phyloP scores from a whole-genome alignment of 2,888 invertebrate genomes.

The Theretra japonica region DNA sequence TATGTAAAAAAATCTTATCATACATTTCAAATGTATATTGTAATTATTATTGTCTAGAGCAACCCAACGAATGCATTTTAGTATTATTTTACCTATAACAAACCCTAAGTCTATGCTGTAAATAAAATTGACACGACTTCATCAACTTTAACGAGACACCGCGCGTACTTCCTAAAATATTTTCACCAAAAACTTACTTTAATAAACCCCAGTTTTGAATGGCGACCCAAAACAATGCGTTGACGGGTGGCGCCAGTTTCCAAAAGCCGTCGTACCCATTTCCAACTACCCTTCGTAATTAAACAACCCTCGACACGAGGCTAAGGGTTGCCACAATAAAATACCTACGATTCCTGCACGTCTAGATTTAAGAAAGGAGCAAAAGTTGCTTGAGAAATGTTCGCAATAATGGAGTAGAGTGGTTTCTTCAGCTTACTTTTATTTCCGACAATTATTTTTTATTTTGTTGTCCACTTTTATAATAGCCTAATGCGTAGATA shows the following conservation, averaged over 20 bases:
- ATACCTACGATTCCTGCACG: not conserved
- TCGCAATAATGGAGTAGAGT: too few relatives aligned
- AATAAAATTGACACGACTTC: too few relatives aligned
- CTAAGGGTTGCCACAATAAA: not conserved
- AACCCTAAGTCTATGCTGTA: too few relatives aligned
- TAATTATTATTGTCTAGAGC: too few relatives aligned
- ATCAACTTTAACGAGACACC: not conserved
- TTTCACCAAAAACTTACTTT: too few relatives aligned
- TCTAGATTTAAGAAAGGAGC: not conserved
- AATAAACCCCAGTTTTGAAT: not conserved
- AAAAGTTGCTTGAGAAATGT: not conserved
- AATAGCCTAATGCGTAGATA: too few relatives aligned
- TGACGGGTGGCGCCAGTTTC: not conserved
- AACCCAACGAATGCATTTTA: too few relatives aligned
- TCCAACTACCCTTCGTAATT: not conserved
- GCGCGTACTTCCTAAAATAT: not conserved
- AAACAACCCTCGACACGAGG: slow-evolving; percentile 1
- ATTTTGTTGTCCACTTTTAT: too few relatives aligned
- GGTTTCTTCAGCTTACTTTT: not conserved
- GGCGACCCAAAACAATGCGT: not conserved
- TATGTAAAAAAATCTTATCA: too few relatives aligned
- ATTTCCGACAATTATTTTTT: not conserved
- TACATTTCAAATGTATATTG: too few relatives aligned
- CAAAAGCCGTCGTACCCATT: not conserved
- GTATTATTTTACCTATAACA: too few relatives aligned